Evolutionary conservation across 2,113 vertebrate genomes (phyloP).

Genomic region (Austrofundulus limnaeus): DNA sequence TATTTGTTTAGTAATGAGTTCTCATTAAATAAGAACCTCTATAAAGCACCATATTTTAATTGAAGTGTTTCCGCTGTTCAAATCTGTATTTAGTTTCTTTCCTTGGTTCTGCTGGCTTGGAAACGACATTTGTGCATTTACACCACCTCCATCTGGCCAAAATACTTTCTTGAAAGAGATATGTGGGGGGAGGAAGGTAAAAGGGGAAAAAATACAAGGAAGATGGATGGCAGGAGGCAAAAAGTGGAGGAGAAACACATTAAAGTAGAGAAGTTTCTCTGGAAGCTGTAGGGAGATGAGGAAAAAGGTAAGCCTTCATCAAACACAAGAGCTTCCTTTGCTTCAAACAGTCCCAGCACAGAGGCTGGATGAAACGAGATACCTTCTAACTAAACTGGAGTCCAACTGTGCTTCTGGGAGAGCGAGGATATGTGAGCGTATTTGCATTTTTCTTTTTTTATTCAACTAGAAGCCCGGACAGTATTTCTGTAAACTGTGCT

Average conservation of each 20-base stretch:
- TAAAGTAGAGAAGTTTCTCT: slow-evolving; percentile 62
- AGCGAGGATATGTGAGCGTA: slow-evolving; percentile 32
- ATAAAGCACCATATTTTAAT: not conserved
- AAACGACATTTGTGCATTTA: slow-evolving; percentile 44
- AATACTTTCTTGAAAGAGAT: slow-evolving; percentile 32
- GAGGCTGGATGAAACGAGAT: slow-evolving; percentile 66
- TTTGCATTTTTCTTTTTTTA: slow-evolving; percentile 43
- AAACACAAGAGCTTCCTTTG: slow-evolving; percentile 63
- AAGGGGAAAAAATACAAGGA: slow-evolving; percentile 19
- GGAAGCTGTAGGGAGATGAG: slow-evolving; percentile 60
- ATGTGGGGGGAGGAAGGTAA: slow-evolving; percentile 29
- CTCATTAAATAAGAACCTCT: too few relatives aligned
- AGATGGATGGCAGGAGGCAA: slow-evolving; percentile 58
- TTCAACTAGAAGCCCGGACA: slow-evolving; percentile 25
- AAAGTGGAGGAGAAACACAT: slow-evolving; percentile 61
- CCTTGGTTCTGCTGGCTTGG: slow-evolving; percentile 17
- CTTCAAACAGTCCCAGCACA: slow-evolving; percentile 66
- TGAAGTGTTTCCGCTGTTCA: slow-evolving; percentile 16
- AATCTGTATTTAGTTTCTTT: slow-evolving; percentile 26
- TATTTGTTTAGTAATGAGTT: too few relatives aligned
- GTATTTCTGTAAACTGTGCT: slow-evolving; percentile 31
- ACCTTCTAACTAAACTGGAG: slow-evolving; percentile 64
- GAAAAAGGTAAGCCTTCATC: slow-evolving; percentile 70
- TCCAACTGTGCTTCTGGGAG: slow-evolving; percentile 55
- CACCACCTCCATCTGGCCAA: slow-evolving; percentile 63